Conservation (phyloP, 2,113 vertebrate species). For the Taxidea taxus region DNA sequence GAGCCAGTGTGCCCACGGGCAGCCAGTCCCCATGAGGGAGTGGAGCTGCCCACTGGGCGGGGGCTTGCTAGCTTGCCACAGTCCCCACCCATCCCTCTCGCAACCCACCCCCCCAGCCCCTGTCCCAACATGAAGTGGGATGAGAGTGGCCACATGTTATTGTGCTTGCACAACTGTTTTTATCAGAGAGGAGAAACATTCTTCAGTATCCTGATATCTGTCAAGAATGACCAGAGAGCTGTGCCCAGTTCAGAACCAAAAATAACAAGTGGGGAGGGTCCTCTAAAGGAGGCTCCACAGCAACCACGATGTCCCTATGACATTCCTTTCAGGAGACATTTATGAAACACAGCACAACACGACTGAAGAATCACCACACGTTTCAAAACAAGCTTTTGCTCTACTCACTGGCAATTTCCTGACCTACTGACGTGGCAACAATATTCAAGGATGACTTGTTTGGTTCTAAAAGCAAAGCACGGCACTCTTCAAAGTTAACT, state of each 20-base stretch:
- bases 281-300: neutral
- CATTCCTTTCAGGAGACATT: neutral
- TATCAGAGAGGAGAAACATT: neutral
- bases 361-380: neutral
- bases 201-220: neutral
- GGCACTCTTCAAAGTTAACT: neutral
- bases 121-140: neutral
- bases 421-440: neutral
- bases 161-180: neutral
- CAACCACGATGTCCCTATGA: neutral
- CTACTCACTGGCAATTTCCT: neutral
- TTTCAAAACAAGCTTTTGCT: neutral
- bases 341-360: neutral
- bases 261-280: neutral
- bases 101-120: neutral
- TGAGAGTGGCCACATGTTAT: neutral
- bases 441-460: neutral
- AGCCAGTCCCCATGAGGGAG: neutral
- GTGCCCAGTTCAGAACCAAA: neutral
- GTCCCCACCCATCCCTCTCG: neutral
- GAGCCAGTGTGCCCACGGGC: neutral
- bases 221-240: neutral
- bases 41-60: too few species aligned
- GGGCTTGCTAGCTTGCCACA: neutral
- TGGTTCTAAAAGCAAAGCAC: constrained; percentile 2